A percentile compares a stretch with the other conserved stretches of the same genome.
Evolutionary conservation across 2,888 invertebrate species (phyloP).

Genomic region (Acholoe squamosa): DNA sequence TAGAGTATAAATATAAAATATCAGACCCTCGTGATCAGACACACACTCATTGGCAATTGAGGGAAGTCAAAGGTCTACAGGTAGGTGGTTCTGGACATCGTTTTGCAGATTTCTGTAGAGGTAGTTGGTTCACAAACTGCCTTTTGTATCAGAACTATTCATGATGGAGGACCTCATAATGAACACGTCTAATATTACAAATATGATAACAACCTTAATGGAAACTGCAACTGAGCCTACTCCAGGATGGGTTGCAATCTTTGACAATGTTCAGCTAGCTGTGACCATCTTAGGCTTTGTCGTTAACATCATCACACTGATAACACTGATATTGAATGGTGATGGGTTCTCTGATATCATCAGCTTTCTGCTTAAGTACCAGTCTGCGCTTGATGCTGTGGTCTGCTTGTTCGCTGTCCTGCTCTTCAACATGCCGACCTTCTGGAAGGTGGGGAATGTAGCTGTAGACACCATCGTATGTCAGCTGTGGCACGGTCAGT

Average conservation of each 20-base stretch:
- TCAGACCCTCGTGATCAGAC: no score
- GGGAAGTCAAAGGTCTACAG: no score
- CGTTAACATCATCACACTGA: background rate
- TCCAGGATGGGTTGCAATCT: background rate
- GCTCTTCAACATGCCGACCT: slow-evolving; percentile 4
- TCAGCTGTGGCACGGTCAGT: slow-evolving; percentile 63
- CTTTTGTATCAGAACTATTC: background rate
- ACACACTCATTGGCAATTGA: no score
- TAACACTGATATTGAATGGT: background rate
- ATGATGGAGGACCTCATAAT: background rate
- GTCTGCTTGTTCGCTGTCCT: slow-evolving; percentile 27
- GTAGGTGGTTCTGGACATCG: no score
- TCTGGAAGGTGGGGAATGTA: slow-evolving; percentile 1
- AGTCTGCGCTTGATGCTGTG: slow-evolving; percentile 37
- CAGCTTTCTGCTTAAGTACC: background rate
- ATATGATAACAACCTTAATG: background rate
- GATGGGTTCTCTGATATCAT: background rate
- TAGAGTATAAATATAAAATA: no score
- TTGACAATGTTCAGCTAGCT: background rate
- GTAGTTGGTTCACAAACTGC: no score
- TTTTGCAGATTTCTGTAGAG: no score
- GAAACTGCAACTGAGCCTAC: background rate
- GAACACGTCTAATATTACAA: background rate
- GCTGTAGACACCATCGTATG: slow-evolving; percentile 33
- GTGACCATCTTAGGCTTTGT: background rate